Conservation (phyloP, 23 tunicate genomes). For the Ascidia mentula region DNA sequence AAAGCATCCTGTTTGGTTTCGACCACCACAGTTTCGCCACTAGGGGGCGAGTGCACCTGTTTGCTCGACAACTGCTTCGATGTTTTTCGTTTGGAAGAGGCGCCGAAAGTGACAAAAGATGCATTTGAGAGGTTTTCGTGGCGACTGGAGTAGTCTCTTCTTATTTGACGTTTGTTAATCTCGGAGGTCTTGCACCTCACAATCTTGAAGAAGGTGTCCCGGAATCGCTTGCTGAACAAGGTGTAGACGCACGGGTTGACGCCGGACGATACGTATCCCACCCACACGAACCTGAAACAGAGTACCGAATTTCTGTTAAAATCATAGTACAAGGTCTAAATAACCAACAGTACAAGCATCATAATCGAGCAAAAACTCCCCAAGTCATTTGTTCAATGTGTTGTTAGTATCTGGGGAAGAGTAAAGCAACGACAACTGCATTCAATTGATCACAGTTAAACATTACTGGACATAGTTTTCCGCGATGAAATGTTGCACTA, state of each 20-base stretch:
- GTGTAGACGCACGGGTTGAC: slow-evolving; percentile 95
- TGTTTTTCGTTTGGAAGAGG: not conserved
- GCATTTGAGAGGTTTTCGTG: slow-evolving; percentile 16
- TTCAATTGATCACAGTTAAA: too few relatives aligned
- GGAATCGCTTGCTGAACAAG: slow-evolving; percentile 81
- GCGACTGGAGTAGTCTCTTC: slow-evolving; percentile 18
- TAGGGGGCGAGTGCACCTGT: not conserved
- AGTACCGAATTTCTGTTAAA: too few relatives aligned
- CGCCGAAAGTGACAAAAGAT: not conserved
- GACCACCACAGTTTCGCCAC: not conserved
- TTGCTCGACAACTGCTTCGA: not conserved
- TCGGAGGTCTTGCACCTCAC: slow-evolving; percentile 41
- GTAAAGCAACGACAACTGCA: too few relatives aligned
- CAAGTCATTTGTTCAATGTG: too few relatives aligned
- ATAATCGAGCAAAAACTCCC: too few relatives aligned
- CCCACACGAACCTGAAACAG: slow-evolving; percentile 86
- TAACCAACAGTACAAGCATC: too few relatives aligned
- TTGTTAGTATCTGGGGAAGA: too few relatives aligned
- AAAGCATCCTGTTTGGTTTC: not conserved
- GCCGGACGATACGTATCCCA: slow-evolving; percentile 93
- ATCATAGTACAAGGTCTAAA: too few relatives aligned
- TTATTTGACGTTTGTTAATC: slow-evolving; percentile 18
- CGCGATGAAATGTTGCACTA: too few relatives aligned
- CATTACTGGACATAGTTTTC: too few relatives aligned
- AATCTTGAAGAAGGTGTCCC: slow-evolving; percentile 62